Conservation (phyloP, 2,888 invertebrate genomes). For the Dorcus hopei region DNA sequence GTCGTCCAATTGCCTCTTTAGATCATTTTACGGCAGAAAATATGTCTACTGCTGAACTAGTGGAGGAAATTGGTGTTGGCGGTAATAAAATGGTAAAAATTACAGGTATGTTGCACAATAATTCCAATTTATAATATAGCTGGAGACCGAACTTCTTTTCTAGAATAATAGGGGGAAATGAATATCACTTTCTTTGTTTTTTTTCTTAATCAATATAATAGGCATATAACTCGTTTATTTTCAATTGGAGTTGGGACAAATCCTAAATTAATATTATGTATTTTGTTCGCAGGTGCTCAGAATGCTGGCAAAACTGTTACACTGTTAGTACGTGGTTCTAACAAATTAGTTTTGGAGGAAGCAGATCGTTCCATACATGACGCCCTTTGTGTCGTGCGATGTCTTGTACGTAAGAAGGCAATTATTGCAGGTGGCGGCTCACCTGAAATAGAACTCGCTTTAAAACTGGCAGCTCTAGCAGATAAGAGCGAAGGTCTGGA, state of each 20-base stretch:
- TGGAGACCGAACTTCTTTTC: background rate
- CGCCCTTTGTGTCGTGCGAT: constrained; percentile 88
- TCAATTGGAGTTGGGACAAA: no score
- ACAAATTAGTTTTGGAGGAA: constrained; percentile 77
- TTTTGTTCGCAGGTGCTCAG: constrained; percentile 54
- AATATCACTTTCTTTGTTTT: no score
- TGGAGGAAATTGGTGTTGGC: constrained; percentile 89
- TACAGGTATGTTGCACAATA: constrained; percentile 34
- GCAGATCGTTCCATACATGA: constrained; percentile 81
- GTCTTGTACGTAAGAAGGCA: constrained; percentile 90
- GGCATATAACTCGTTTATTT: no score
- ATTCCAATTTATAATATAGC: no score
- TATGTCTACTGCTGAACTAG: constrained; percentile 87
- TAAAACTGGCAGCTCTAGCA: constrained; percentile 77
- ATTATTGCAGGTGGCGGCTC: constrained; percentile 96
- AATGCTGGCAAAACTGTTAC: constrained; percentile 89
- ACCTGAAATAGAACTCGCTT: constrained; percentile 92
- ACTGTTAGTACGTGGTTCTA: constrained; percentile 85
- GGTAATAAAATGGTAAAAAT: constrained; percentile 84
- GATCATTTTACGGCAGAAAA: constrained; percentile 96
- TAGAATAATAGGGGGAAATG: background rate
- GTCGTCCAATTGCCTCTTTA: constrained; percentile 95
- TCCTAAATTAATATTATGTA: no score
- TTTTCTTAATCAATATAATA: no score
- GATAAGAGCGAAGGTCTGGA: constrained; percentile 86